A percentile compares a stretch with the other conserved stretches of the same genome.
Conservation (phyloP, 1,140 invertebrate genomes). For the Camponotus vicinus region DNA sequence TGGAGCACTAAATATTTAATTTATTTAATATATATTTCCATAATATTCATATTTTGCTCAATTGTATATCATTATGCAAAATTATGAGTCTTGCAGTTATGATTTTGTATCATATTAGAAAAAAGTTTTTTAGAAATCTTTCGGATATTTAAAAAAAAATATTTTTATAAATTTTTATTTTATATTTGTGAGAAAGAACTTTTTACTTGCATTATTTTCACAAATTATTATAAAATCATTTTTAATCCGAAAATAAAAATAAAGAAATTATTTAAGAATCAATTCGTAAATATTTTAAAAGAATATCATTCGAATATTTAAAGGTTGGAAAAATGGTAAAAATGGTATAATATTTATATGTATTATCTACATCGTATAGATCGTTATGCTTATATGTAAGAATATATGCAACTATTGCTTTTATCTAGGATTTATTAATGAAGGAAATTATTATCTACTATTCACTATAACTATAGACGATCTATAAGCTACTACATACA, state of each 20-base stretch:
- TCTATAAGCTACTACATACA: constrained; percentile 32
- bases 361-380: background rate
- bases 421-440: constrained; percentile 37
- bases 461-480: constrained; percentile 27
- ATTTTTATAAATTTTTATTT: background rate
- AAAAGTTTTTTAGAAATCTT: too few species aligned
- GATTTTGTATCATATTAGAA: background rate
- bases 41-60: background rate
- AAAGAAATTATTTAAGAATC: background rate
- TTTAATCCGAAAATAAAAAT: background rate
- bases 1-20: constrained; percentile 21
- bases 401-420: background rate
- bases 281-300: background rate
- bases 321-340: background rate
- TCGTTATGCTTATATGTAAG: background rate
- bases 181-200: background rate
- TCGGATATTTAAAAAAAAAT: too few species aligned
- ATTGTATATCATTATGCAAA: background rate
- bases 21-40: background rate
- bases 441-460: constrained; percentile 2
- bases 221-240: background rate
- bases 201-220: background rate
- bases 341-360: background rate
- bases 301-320: background rate
- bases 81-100: background rate